Percentiles rank a stretch among this genome's conserved stretches.
phyloP scores from a whole-genome alignment of 2,113 vertebrate species.

The Zosterops japonicus region DNA sequence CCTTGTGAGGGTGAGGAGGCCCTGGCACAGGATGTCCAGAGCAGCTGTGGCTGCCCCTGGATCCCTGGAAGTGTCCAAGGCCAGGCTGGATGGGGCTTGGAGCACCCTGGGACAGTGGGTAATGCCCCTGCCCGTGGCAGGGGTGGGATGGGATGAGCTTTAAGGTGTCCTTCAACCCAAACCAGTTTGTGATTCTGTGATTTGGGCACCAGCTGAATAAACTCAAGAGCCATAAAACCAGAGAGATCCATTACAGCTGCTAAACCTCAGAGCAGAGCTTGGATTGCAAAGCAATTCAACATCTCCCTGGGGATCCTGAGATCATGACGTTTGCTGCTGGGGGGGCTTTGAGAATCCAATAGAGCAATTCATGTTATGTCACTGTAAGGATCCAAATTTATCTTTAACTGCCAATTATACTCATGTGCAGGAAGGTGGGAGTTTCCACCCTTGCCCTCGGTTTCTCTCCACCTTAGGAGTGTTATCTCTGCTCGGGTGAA shows the following conservation, averaged over 20 bases:
- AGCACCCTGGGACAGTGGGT: rapidly evolving
- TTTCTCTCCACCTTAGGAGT: neutral
- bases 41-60: neutral
- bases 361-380: neutral
- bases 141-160: neutral
- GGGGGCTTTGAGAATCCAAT: neutral
- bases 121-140: neutral
- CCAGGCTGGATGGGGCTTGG: rapidly evolving
- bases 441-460: neutral
- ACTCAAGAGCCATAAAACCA: neutral
- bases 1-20: rapidly evolving
- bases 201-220: neutral
- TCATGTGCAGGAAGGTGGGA: neutral
- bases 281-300: neutral
- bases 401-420: neutral
- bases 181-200: neutral
- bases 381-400: neutral
- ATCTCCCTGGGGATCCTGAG: neutral
- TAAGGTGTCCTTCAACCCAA: neutral
- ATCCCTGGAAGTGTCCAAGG: neutral
- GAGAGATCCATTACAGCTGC: neutral
- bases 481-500: neutral
- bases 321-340: rapidly evolving
- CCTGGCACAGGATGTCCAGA: rapidly evolving
- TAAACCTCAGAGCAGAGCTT: neutral